Conservation (phyloP, 2,888 invertebrate species). For the Tipula helvola region DNA sequence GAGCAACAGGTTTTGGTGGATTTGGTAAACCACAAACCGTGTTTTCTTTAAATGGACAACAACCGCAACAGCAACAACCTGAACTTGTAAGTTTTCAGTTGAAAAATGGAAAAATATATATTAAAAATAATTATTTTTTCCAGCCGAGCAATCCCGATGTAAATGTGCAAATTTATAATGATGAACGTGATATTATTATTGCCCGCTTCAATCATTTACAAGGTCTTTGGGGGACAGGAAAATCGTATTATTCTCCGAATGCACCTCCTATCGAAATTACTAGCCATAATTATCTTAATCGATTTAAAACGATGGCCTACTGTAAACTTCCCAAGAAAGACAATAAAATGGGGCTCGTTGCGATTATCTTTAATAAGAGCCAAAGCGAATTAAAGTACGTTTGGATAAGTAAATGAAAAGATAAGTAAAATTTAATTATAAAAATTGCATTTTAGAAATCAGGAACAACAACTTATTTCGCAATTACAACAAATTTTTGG, state of each 20-base stretch:
- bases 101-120: slow-evolving; percentile 16
- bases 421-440: not conserved
- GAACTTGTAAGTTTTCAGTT: not conserved
- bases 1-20: slow-evolving; percentile 22
- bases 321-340: slow-evolving; percentile 74
- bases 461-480: slow-evolving; percentile 56
- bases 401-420: slow-evolving; percentile 21
- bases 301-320: slow-evolving; percentile 92
- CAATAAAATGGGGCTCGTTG: slow-evolving; percentile 85
- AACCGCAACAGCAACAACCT: slow-evolving; percentile 35
- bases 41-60: slow-evolving; percentile 25
- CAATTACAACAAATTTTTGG: slow-evolving; percentile 62
- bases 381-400: slow-evolving; percentile 60
- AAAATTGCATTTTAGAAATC: slow-evolving; percentile 38
- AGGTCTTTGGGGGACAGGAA: slow-evolving; percentile 44
- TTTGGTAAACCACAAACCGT: slow-evolving; percentile 20
- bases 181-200: slow-evolving; percentile 86
- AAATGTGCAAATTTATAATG: slow-evolving; percentile 76
- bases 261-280: slow-evolving; percentile 72
- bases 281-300: slow-evolving; percentile 80
- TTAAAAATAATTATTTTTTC: slow-evolving; percentile 30
- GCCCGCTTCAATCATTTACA: slow-evolving; percentile 94
- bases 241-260: slow-evolving; percentile 64
- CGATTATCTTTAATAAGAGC: slow-evolving; percentile 64
- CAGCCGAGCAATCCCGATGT: slow-evolving; percentile 47